Evolutionary conservation across 2,113 vertebrate genomes (phyloP).

Genomic region (Climacteris rufus): DNA sequence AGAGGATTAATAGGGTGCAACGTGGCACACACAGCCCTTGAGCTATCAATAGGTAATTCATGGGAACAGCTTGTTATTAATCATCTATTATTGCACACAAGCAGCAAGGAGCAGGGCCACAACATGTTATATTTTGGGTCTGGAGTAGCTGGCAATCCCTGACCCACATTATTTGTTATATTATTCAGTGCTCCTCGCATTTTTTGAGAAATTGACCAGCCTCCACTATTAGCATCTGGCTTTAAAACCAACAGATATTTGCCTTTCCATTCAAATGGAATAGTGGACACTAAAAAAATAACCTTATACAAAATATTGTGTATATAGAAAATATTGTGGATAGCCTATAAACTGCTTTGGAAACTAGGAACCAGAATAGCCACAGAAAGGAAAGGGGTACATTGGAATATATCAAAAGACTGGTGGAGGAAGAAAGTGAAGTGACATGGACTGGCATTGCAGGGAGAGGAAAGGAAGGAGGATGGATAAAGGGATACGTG

Average conservation of each 20-base stretch:
- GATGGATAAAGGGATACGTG: not conserved
- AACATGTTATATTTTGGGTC: not conserved
- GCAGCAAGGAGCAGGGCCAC: not conserved
- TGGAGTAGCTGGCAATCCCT: not conserved
- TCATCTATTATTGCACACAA: not conserved
- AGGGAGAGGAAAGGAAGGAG: not conserved
- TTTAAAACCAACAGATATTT: not conserved
- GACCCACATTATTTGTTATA: not conserved
- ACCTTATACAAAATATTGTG: not conserved
- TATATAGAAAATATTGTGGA: not conserved
- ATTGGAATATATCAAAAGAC: not conserved
- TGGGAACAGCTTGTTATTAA: not conserved
- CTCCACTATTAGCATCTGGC: not conserved
- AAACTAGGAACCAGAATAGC: not conserved
- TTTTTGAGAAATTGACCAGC: rapidly evolving
- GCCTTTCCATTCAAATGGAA: not conserved
- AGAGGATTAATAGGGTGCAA: not conserved
- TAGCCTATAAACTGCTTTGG: not conserved
- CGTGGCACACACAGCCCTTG: not conserved
- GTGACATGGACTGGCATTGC: not conserved
- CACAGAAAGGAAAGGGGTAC: not conserved
- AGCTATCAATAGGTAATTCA: not conserved
- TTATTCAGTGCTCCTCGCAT: not conserved
- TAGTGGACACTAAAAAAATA: not conserved
- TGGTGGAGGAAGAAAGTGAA: not conserved